These are phyloP conservation scores for Trinectes maculatus DNA, from an alignment of 2,113 vertebrate genomes.

Conservation along the genomic window DNA sequence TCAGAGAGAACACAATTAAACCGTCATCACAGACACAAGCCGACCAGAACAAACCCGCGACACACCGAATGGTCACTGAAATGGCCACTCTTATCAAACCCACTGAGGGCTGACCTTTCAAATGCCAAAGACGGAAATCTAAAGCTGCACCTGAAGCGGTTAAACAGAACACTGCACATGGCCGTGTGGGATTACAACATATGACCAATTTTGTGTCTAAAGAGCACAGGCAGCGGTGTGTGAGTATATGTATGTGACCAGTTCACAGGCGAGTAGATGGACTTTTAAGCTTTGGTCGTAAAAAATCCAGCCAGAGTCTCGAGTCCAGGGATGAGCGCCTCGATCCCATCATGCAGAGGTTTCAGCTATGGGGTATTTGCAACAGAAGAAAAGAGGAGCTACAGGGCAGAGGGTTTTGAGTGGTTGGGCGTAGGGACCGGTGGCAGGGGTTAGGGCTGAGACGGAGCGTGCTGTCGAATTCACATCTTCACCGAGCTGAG, in stretches of 20 bases:
- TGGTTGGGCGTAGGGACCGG: conserved; percentile 4
- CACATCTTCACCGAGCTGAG: conserved; percentile 30
- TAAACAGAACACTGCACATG: conserved; percentile 28
- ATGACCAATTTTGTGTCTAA: conserved; percentile 32
- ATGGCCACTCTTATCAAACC: conserved; percentile 58
- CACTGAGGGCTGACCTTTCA: conserved; percentile 66
- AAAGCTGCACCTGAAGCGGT: conserved; percentile 47
- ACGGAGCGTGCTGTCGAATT: conserved; percentile 51
- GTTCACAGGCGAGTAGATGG: conserved; percentile 41
- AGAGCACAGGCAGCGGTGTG: conserved; percentile 19
- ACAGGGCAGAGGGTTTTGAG: conserved; percentile 46
- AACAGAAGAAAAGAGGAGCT: conserved; percentile 30
- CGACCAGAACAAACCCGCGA: conserved; percentile 56
- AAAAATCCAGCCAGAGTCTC: conserved; percentile 21
- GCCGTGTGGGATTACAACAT: conserved; percentile 27
- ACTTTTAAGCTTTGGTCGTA: conserved; percentile 41
- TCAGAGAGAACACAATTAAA: conserved; percentile 57
- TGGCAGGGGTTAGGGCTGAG: conserved; percentile 36
- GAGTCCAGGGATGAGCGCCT: conserved; percentile 43
- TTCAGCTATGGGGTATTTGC: conserved; percentile 60
- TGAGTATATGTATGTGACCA: conserved; percentile 13
- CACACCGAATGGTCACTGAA: conserved; percentile 42
- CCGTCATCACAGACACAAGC: conserved; percentile 61
- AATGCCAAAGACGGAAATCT: conserved; percentile 61
- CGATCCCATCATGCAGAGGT: conserved; percentile 46